These are phyloP conservation scores for Tamias sibiricus DNA, from an alignment of 2,113 vertebrate genomes.

Conservation along the genomic window DNA sequence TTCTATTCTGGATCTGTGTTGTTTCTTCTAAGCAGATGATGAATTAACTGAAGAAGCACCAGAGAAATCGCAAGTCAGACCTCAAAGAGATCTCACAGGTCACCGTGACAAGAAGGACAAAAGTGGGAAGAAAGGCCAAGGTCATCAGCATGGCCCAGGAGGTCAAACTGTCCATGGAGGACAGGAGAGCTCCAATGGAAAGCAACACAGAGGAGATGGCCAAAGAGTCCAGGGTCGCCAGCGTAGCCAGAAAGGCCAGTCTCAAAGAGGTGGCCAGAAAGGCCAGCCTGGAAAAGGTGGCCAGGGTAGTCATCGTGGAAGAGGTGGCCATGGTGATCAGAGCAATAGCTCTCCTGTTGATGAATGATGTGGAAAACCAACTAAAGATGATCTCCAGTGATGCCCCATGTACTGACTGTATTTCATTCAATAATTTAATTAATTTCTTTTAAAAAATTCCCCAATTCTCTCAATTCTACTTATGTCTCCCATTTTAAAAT, in stretches of 20 bases:
- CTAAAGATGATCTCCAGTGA: not conserved
- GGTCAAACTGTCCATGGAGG: not conserved
- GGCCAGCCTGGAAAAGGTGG: not conserved
- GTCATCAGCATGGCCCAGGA: too few species aligned
- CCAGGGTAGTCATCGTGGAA: not conserved
- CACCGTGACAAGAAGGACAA: not conserved
- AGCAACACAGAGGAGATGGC: fast-evolving
- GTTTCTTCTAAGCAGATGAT: not conserved
- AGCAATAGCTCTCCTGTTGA: not conserved
- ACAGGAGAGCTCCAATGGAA: not conserved
- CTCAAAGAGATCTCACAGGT: not conserved
- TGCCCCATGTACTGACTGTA: not conserved
- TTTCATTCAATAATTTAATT: not conserved
- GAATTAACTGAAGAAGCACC: fast-evolving
- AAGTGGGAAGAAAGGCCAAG: not conserved
- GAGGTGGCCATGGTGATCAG: not conserved
- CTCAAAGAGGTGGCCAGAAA: not conserved
- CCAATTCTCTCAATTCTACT: not conserved
- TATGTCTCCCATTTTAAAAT: not conserved
- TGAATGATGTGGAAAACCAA: not conserved
- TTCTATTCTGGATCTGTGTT: not conserved
- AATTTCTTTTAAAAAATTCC: not conserved
- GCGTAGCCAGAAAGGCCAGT: too few species aligned
- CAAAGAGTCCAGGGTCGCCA: not conserved
- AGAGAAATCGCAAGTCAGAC: not conserved